Evolutionary conservation across 1,140 invertebrate species (phyloP).

Genomic region (Listronotus oregonensis): DNA sequence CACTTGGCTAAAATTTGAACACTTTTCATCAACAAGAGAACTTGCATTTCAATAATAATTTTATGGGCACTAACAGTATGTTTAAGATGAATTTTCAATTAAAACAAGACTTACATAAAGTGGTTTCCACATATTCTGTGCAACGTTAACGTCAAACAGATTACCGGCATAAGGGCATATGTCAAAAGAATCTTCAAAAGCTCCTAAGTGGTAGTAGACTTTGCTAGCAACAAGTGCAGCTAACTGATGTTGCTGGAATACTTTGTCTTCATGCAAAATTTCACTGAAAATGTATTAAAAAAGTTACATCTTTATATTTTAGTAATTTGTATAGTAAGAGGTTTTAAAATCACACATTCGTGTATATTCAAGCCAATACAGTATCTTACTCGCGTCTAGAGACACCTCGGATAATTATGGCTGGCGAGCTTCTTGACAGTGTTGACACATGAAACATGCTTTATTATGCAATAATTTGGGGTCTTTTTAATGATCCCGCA

Average conservation of each 20-base stretch:
- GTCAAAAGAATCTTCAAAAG: slow-evolving; percentile 94
- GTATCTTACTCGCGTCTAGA: too few species aligned
- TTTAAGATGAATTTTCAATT: too few species aligned
- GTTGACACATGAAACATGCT: too few species aligned
- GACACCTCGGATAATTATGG: too few species aligned
- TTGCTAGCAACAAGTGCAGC: slow-evolving; percentile 98
- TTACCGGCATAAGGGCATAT: slow-evolving; percentile 91
- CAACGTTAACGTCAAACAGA: slow-evolving; percentile 92
- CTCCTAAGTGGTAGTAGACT: slow-evolving; percentile 97
- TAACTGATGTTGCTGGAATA: slow-evolving; percentile 85
- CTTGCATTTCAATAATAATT: too few species aligned
- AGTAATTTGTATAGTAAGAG: not conserved
- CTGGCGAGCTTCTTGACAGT: too few species aligned
- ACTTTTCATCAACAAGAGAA: too few species aligned
- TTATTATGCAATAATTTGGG: too few species aligned
- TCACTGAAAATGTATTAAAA: slow-evolving; percentile 71
- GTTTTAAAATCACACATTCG: not conserved
- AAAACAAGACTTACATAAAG: slow-evolving; percentile 67
- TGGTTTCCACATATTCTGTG: slow-evolving; percentile 96
- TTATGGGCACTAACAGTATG: too few species aligned
- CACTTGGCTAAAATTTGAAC: slow-evolving; percentile 86
- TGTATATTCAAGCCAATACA: too few species aligned
- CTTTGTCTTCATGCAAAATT: slow-evolving; percentile 91
- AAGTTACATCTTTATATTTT: not conserved
- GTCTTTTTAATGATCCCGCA: too few species aligned